phyloP scores from a whole-genome alignment of 1,140 invertebrate species.

The Trachelipus rathkii region DNA sequence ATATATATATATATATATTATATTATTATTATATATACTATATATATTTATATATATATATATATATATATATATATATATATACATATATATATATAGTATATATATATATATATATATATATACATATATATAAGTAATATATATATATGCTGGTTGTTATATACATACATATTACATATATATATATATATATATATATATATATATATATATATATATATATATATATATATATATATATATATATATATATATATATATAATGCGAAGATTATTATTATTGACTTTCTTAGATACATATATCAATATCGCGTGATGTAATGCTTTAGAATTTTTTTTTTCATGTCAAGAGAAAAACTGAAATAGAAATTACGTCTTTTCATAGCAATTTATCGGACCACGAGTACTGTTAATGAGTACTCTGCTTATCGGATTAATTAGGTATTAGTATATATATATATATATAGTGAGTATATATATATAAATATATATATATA shows the following conservation, averaged over 20 bases:
- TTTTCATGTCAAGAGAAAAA: too few species aligned
- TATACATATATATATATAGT: neutral
- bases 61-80: neutral
- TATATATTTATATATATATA: neutral
- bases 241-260: constrained; percentile 16
- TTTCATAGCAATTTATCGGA: too few species aligned
- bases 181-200: neutral
- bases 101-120: neutral
- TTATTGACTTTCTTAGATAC: too few species aligned
- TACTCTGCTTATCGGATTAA: too few species aligned
- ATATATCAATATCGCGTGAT: too few species aligned
- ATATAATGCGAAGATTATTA: too few species aligned
- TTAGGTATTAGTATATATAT: too few species aligned
- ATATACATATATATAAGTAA: neutral
- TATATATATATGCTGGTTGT: constrained; percentile 17
- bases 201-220: neutral
- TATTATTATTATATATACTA: constrained; percentile 18
- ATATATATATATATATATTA: constrained; percentile 20
- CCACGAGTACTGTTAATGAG: too few species aligned
- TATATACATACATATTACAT: neutral
- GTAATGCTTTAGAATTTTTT: too few species aligned
- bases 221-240: constrained; percentile 14
- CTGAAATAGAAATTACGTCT: too few species aligned
- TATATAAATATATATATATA: too few species aligned
- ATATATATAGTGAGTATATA: too few species aligned